Evolutionary conservation across 2,888 invertebrate genomes (phyloP).

Genomic region (Noctuana brunneofusca): DNA sequence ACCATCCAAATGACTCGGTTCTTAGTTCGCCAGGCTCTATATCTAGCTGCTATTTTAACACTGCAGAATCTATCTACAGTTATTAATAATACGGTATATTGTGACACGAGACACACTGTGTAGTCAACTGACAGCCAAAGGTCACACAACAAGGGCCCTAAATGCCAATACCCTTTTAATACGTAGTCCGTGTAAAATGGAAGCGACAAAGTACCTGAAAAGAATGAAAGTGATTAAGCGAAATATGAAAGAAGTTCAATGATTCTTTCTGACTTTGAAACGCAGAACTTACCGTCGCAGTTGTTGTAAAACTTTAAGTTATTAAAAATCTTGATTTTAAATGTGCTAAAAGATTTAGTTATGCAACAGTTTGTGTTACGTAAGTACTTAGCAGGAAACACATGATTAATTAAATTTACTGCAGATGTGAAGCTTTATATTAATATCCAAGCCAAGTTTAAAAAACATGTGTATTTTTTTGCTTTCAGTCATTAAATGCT

Average conservation of each 20-base stretch:
- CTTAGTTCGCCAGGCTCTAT: slow-evolving; percentile 98
- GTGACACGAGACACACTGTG: slow-evolving; percentile 98
- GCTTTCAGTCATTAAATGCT: no score
- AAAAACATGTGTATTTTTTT: no score
- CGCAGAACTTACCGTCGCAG: no score
- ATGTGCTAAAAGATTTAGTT: no score
- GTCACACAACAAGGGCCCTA: slow-evolving; percentile 97
- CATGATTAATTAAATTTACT: no score
- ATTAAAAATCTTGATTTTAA: no score
- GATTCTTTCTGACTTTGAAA: no score
- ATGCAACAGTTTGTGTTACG: no score
- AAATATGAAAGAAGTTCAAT: neutral
- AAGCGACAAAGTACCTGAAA: slow-evolving; percentile 96
- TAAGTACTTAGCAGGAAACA: no score
- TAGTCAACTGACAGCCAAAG: slow-evolving; percentile 99
- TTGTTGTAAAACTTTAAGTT: no score
- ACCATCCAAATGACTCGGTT: slow-evolving; percentile 97
- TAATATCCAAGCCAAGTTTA: no score
- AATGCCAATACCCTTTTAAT: slow-evolving; percentile 97
- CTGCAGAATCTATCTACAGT: slow-evolving; percentile 99
- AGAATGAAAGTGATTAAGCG: slow-evolving; percentile 44
- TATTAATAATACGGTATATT: slow-evolving; percentile 99
- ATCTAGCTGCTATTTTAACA: slow-evolving; percentile 98
- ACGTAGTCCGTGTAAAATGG: slow-evolving; percentile 99
- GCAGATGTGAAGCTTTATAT: no score